Base-by-base conservation (phyloP, 1,140 invertebrate species). In the Argopecten irradians region DNA sequence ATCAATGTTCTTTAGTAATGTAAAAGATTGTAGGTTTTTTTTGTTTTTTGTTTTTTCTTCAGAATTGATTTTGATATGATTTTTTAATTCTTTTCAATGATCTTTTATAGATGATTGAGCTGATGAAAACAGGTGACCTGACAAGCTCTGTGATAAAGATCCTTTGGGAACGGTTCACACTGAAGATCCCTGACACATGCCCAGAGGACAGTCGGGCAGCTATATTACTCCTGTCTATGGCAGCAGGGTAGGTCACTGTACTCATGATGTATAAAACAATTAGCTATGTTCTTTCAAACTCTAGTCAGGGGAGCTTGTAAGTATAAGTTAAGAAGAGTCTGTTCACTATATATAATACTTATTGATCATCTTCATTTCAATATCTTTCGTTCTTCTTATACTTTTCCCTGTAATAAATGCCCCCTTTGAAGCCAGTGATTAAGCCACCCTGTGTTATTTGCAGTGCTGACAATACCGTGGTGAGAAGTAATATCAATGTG, bases 81-180 rank as follows among this genome's bases (percentile, higher is more conserved):
- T n/a, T n/a, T n/a, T n/a, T n/a, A n/a, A 9, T 11, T 83, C 16
- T 0, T 86, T 33, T 87, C 83, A 9, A 82, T 39, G 11, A 35
- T 84, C 41, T 83, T 87, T 22, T 91, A 14, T 36, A 96, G 97
- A 87, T 98, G 97, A 97, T 95, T 96, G 82, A 95, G 94, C 71
- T 96, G 87, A 93, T 96, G 85, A 92, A 93, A 83, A 96, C 96
- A 34, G 97, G 96, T 0, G 97, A 97, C 85, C 88, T 97, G 11
- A 95, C 95, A 84, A 84, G 95, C 93, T 94, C 96, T 91, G 88
- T 96, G 93, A 94, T 96, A 90, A 93, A 97, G 96, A 96, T 98
- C 16, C 95, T 98, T 41, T 98, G 97, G 97, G 97, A 98, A 94
- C 97, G 96, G 88, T 98, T 98, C 93, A 96, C 97, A 0, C 96